Percentiles rank a stretch among this genome's conserved stretches.
These are phyloP conservation scores for Circaetus gallicus DNA, from an alignment of 2,113 vertebrate species.

Conservation along the genomic window DNA sequence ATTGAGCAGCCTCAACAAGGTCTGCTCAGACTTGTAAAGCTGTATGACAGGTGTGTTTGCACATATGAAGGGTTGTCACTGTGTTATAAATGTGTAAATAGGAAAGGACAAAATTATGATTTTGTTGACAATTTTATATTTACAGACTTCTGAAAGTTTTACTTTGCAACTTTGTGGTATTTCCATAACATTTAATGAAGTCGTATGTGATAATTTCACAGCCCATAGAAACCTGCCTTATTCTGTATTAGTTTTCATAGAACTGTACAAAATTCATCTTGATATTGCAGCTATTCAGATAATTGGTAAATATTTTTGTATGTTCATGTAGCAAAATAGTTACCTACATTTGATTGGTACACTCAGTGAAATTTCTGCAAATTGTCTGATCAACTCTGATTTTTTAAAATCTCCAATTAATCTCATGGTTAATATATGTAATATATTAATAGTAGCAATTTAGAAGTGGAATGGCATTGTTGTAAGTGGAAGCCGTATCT, in stretches of 20 bases:
- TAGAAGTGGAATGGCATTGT: not conserved
- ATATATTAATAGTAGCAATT: not conserved
- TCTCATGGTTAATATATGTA: not conserved
- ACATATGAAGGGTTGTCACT: not conserved
- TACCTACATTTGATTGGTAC: not conserved
- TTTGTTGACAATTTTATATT: not conserved
- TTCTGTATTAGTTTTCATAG: not conserved
- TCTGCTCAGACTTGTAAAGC: not conserved
- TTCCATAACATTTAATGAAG: not conserved
- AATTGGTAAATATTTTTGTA: not conserved
- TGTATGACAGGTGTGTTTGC: not conserved
- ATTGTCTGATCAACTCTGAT: not conserved
- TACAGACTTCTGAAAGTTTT: not conserved
- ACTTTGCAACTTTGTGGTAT: not conserved
- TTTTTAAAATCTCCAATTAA: not conserved
- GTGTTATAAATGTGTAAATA: not conserved
- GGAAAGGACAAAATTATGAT: not conserved
- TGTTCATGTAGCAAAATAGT: not conserved
- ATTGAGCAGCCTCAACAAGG: not conserved
- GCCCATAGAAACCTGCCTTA: not conserved
- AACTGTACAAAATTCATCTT: not conserved
- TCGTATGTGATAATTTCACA: not conserved
- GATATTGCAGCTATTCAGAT: not conserved
- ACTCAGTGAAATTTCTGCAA: not conserved
- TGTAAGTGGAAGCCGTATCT: not conserved